A percentile compares a stretch with the other conserved stretches of the same genome.
phyloP scores from a whole-genome alignment of 2,113 vertebrate genomes.

The Talpa occidentalis region DNA sequence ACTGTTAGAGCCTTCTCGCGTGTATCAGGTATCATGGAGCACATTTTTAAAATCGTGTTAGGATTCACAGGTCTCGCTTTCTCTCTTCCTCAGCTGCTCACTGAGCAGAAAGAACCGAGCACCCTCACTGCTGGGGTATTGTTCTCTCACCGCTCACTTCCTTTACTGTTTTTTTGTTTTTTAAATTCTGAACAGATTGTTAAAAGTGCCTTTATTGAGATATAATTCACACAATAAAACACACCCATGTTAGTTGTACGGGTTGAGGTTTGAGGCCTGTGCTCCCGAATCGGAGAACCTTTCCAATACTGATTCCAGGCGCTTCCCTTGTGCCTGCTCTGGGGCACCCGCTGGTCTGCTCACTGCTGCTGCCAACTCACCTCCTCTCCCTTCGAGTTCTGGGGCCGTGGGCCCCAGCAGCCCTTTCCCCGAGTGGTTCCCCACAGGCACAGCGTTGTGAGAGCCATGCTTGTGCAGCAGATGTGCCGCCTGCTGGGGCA shows the following conservation, averaged over 20 bases:
- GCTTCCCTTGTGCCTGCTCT: not conserved
- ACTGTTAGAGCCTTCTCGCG: no score
- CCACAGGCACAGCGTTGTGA: no score
- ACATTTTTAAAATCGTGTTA: no score
- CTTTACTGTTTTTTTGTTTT: not conserved
- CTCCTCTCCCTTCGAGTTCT: not conserved
- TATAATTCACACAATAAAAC: not conserved
- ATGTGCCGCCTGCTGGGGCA: not conserved
- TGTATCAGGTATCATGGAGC: no score
- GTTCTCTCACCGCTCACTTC: not conserved
- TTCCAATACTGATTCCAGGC: not conserved
- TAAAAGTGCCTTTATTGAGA: not conserved
- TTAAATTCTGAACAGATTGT: not conserved
- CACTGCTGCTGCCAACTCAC: not conserved
- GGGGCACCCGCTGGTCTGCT: not conserved
- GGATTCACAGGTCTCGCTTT: not conserved
- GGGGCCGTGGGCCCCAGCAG: no score
- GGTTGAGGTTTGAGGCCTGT: not conserved
- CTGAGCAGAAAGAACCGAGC: not conserved
- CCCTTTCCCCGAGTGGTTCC: no score
- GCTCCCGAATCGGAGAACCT: not conserved
- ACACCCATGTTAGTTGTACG: not conserved
- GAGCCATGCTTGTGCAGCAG: not conserved
- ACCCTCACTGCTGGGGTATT: not conserved
- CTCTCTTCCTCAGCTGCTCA: not conserved